Percentiles rank a stretch among this genome's conserved stretches.
Conservation (phyloP, 2,113 vertebrate species). For the Dissostichus mawsoni region DNA sequence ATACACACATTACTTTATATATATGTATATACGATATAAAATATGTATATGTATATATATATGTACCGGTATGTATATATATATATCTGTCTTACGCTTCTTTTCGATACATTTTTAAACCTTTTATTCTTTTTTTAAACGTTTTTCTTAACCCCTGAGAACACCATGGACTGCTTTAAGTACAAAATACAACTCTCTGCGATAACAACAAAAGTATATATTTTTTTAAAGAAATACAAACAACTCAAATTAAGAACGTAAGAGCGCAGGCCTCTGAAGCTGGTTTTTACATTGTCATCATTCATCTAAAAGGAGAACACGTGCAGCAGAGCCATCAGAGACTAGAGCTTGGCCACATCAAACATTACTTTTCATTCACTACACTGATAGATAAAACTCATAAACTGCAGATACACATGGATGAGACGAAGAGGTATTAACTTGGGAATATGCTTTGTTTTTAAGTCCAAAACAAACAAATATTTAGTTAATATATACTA, state of each 20-base stretch:
- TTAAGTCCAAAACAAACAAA: no score
- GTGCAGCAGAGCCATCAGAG: slow-evolving; percentile 37
- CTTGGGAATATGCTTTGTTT: no score
- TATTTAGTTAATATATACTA: no score
- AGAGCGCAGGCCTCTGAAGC: slow-evolving; percentile 65
- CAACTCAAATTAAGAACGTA: slow-evolving; percentile 54
- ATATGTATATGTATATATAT: slow-evolving; percentile 45
- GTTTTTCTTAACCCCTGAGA: slow-evolving; percentile 83
- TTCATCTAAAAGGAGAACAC: slow-evolving; percentile 31
- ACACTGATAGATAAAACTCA: neutral
- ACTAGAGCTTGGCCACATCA: slow-evolving; percentile 39
- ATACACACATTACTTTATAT: slow-evolving; percentile 66
- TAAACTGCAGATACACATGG: slow-evolving; percentile 17
- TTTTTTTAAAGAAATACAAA: slow-evolving; percentile 55
- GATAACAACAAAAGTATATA: slow-evolving; percentile 54
- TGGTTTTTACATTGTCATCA: slow-evolving; percentile 55
- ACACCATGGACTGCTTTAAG: slow-evolving; percentile 77
- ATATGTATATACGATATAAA: slow-evolving; percentile 62
- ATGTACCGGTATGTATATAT: no score
- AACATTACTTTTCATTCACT: neutral
- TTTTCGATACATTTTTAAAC: slow-evolving; percentile 69
- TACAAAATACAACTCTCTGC: slow-evolving; percentile 79
- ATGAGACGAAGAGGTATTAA: neutral
- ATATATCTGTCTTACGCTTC: slow-evolving; percentile 65
- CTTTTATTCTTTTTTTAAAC: slow-evolving; percentile 62